Evolutionary conservation across 2,888 invertebrate genomes (phyloP), one percentile per base, ranked within the genome.

Genomic region (Catocala fraxini): DNA sequence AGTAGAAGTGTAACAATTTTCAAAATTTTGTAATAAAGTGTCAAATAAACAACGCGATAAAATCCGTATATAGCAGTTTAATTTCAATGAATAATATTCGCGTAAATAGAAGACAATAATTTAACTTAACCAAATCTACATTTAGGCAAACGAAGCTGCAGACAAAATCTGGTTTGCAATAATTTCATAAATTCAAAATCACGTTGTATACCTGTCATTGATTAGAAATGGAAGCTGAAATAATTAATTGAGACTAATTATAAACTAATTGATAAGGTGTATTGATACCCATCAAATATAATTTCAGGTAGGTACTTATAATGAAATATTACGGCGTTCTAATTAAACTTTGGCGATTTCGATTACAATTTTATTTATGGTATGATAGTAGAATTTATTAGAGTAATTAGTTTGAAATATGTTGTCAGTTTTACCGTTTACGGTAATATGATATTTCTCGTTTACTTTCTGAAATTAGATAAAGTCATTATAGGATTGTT

Each of bases 301-400:
- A 65, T 56, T 63, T 46, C 34, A 62, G 46, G 59, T 68, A 62
- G 46, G 59, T 68, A 48, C 46, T 73, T 65, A 43, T 59, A 53
- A 55, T 75, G 62, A 75, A 65, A 61, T 73, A 75, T 75, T 57
- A 53, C 73, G 25, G 25, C 48, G 39, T 65, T 56, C 66, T 73
- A 75, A 75, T 75, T 75, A 75, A 75, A 75, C 73, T 75, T 73
- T 62, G 33, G 63, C 59, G 52, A 73, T 75, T 73, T 63, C 66
- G 71, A 60, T 63, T 67, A 67, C 56, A 65, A 65, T 73, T 73
- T 73, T 71, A 73, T 75, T 73, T 41, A 68, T 60, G 59, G 46
- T 52, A 47, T 48, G 68, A 65, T 61, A 65, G 54, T 62, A 58
- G 51, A 69, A 75, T 75, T 75, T 67, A 73, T 73, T 62, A 46